Evolutionary conservation across 2,113 vertebrate species (phyloP).

Genomic region (Phycodurus eques): DNA sequence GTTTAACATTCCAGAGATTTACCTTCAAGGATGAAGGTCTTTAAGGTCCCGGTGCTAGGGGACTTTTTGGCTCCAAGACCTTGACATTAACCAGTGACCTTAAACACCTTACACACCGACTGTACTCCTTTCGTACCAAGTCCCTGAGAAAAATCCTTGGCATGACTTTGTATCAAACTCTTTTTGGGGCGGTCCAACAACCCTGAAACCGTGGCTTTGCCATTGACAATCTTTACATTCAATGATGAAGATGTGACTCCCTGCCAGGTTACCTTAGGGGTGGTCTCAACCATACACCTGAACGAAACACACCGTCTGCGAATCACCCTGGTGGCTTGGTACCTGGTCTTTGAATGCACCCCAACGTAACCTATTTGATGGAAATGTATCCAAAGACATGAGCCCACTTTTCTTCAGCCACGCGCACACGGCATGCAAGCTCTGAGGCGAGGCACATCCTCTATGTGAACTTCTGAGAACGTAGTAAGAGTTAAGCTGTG

Average conservation of each 20-base stretch:
- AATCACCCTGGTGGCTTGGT: too few species aligned
- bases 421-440: conserved; percentile 5
- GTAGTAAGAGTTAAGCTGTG: neutral
- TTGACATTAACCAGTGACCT: too few species aligned
- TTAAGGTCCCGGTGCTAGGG: too few species aligned
- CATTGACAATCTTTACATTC: neutral
- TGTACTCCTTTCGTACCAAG: neutral
- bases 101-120: too few species aligned
- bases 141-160: neutral
- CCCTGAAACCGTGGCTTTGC: neutral
- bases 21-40: too few species aligned
- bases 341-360: too few species aligned
- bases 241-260: neutral
- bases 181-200: neutral
- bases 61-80: too few species aligned
- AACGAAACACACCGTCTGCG: too few species aligned
- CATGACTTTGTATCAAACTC: neutral
- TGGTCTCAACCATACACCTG: neutral
- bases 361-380: neutral
- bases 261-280: neutral
- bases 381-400: neutral
- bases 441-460: conserved; percentile 16
- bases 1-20: too few species aligned
- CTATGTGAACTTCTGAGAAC: conserved; percentile 13
- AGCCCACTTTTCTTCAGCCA: neutral